These are phyloP conservation scores for Ectemnius lituratus DNA, from an alignment of 2,888 invertebrate genomes.

Conservation along the genomic window DNA sequence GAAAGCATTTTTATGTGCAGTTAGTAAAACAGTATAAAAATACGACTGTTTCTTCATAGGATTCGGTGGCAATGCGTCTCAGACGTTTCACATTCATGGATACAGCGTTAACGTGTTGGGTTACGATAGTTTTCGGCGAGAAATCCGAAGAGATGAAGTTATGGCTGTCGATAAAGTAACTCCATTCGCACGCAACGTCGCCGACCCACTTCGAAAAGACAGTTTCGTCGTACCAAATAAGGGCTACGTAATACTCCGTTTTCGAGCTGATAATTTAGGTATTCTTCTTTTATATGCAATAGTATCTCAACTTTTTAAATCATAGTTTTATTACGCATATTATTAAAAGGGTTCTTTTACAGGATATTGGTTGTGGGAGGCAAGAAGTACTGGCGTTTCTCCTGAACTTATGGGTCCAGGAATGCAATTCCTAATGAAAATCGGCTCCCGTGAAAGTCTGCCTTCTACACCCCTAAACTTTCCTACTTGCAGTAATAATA, in stretches of 20 bases:
- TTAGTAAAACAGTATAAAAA: background rate
- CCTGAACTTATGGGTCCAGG: constrained; percentile 54
- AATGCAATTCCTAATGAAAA: constrained; percentile 67
- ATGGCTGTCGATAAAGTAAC: constrained; percentile 73
- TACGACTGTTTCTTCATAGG: constrained; percentile 72
- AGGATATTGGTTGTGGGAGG: constrained; percentile 71
- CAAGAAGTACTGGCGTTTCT: constrained; percentile 59
- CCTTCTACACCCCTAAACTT: constrained; percentile 66
- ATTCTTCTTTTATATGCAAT: background rate
- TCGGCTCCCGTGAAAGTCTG: constrained; percentile 61
- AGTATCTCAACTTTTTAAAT: no score
- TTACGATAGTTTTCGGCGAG: constrained; percentile 66
- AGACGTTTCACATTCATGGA: constrained; percentile 83
- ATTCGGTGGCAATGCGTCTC: constrained; percentile 79
- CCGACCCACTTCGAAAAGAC: constrained; percentile 80
- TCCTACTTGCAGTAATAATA: constrained; percentile 67
- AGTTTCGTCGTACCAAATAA: constrained; percentile 83
- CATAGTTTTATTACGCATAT: no score
- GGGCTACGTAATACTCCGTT: constrained; percentile 75
- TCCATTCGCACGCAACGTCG: constrained; percentile 78
- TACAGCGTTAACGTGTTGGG: constrained; percentile 62
- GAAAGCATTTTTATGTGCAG: background rate
- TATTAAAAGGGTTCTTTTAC: constrained; percentile 1
- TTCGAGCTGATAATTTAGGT: constrained; percentile 66
- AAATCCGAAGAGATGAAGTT: constrained; percentile 77